phyloP scores from a whole-genome alignment of 2,797 vertebrate genomes.

The Thamnophis elegans region DNA sequence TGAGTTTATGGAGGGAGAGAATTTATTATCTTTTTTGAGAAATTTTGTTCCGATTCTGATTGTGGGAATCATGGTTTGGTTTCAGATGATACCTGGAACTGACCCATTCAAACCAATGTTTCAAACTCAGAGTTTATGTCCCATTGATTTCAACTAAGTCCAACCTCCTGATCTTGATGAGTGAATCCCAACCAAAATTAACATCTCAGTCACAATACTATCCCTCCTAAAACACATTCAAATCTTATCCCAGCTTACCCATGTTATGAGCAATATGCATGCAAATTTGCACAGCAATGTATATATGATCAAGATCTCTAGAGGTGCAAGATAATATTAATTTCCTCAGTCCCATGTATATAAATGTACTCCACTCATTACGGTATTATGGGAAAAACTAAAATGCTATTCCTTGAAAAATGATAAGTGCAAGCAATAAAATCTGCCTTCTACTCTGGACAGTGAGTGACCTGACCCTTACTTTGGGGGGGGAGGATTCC shows the following conservation, averaged over 20 bases:
- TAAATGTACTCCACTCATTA: not conserved
- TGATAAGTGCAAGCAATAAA: not conserved
- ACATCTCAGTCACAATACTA: slow-evolving; percentile 34
- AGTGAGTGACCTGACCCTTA: not conserved
- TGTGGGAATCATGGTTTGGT: not conserved
- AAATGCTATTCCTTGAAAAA: not conserved
- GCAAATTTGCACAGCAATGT: not conserved
- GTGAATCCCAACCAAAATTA: slow-evolving; percentile 54
- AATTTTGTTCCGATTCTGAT: not conserved
- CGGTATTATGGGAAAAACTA: not conserved
- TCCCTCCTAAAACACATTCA: slow-evolving; percentile 38
- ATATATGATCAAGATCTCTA: not conserved
- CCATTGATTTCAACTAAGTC: not conserved
- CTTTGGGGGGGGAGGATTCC: not conserved
- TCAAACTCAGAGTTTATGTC: not conserved
- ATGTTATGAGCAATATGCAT: not conserved
- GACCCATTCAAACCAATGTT: not conserved
- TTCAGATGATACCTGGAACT: not conserved
- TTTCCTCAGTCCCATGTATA: not conserved
- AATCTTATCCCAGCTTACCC: not conserved
- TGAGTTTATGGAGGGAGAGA: not conserved
- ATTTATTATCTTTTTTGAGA: not conserved
- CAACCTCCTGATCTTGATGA: slow-evolving; percentile 26
- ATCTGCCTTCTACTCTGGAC: not conserved
- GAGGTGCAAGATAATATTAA: not conserved